A percentile compares a stretch with the other conserved stretches of the same genome.
These are phyloP conservation scores for Stenolophus ochropezus DNA, from an alignment of 2,888 invertebrate genomes.

Conservation along the genomic window DNA sequence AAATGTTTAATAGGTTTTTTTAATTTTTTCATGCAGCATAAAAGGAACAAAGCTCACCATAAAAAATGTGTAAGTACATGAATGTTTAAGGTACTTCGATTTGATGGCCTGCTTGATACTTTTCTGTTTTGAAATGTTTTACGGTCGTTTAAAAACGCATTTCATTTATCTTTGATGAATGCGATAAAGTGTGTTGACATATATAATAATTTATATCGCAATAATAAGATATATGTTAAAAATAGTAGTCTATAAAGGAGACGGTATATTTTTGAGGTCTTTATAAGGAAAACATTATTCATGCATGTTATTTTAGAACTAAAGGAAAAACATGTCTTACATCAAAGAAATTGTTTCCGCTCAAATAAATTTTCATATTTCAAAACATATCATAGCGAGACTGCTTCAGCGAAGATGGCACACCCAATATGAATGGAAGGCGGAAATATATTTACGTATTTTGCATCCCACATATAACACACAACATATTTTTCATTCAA, in stretches of 20 bases:
- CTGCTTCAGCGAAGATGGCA: background rate
- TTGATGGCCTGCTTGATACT: constrained; percentile 1
- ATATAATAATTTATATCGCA: background rate
- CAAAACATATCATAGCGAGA: background rate
- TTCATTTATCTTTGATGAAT: constrained; percentile 1
- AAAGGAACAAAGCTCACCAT: constrained; percentile 51
- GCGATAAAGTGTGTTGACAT: background rate
- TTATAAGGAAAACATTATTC: background rate
- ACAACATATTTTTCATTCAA: background rate
- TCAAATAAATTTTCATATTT: background rate
- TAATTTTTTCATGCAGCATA: constrained; percentile 52
- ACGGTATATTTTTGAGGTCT: background rate
- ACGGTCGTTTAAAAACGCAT: constrained; percentile 8
- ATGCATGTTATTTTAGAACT: background rate
- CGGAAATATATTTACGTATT: background rate
- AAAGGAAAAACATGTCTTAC: background rate
- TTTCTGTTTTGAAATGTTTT: background rate
- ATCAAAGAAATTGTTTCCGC: background rate
- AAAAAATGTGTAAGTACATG: constrained; percentile 56
- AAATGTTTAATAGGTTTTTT: constrained; percentile 15
- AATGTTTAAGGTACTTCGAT: constrained; percentile 12
- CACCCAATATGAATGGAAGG: background rate
- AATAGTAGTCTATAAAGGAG: background rate
- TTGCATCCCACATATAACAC: background rate
- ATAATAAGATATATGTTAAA: background rate